Base-by-base conservation (phyloP, 2,113 vertebrate species). In the Tachycineta bicolor region DNA sequence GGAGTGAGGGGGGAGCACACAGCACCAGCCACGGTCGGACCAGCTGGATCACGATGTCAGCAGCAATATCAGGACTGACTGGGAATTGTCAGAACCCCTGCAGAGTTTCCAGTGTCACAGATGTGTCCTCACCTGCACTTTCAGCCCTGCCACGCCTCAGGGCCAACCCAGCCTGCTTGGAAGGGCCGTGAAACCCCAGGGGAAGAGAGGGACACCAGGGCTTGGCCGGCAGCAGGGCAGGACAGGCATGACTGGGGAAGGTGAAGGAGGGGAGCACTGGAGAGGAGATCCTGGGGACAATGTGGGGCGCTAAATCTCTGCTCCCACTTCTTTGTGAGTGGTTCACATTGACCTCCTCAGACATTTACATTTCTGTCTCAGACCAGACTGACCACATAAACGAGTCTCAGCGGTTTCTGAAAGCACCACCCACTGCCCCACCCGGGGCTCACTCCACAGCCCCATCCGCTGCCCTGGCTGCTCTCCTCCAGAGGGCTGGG, bases 1-100 rank as follows among this genome's bases (percentile, higher is more conserved):
- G 29, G 63, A 55, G 5, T 0, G 4, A 31, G 23, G 68, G 23
- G 14, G 39, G 46, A 77, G 34, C 52, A 34, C 9, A 6, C 16
- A 69, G 68, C 1, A 3, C 3, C 34, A 37, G 33, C 3, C 11
- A 8, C 2, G 15, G 47, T 12, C 0, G 0, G 29, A 39, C 6
- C 2, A 8, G 20, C 29, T 0, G 0, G 43, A 8, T 12, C 17
- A 6, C 0, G 0, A 8, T 4, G 3, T 7, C 68, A 76, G 41
- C 58, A 46, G 37, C 46, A 77, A 73, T 88, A 58, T 39, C 50
- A 49, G 34, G 17, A 17, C 20, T 0, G 1, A 19, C 39, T 28
- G 21, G 41, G 31, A 73, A 59, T 0, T 14, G 20, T 5, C 29
- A 29, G 25, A 55, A 7, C 20, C 63, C 25, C 67, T 63, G 20